Conservation (phyloP, 1,140 invertebrate species). For the Hycleus cichorii region DNA sequence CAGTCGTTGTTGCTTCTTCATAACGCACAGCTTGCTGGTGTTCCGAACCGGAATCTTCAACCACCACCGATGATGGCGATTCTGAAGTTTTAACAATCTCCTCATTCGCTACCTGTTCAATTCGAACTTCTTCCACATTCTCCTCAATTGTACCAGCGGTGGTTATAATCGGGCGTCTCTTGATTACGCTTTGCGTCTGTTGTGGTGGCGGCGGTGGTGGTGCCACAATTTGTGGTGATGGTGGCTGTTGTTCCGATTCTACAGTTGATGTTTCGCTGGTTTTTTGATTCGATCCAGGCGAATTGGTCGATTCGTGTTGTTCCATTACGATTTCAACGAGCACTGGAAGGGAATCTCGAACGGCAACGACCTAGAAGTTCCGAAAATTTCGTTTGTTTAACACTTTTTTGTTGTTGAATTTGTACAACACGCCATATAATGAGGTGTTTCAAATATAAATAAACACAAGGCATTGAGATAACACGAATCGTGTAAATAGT, state of each 20-base stretch:
- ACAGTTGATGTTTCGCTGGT: not conserved
- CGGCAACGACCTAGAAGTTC: too few relatives aligned
- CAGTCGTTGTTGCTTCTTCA: constrained; percentile 4
- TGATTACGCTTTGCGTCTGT: too few relatives aligned
- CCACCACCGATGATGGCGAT: constrained; percentile 9
- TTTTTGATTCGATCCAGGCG: too few relatives aligned
- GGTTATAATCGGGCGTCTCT: constrained; percentile 8
- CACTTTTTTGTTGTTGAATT: too few relatives aligned
- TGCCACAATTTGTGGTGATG: constrained; percentile 15
- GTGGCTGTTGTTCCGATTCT: not conserved
- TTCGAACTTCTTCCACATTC: constrained; percentile 24
- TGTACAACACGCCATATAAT: too few relatives aligned
- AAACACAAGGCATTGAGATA: too few relatives aligned
- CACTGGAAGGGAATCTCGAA: too few relatives aligned
- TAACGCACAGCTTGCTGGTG: constrained; percentile 3
- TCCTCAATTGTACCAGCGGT: constrained; percentile 26
- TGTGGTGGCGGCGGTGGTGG: not conserved
- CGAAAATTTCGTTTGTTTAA: too few relatives aligned
- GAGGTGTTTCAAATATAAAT: too few relatives aligned
- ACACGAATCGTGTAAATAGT: too few relatives aligned
- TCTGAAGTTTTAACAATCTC: constrained; percentile 24
- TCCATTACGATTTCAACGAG: too few relatives aligned
- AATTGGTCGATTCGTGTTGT: too few relatives aligned
- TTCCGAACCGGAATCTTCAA: not conserved
- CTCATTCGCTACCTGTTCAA: constrained; percentile 16